These are phyloP conservation scores for Hylyphantes graminicola DNA, from an alignment of 1,140 invertebrate species.

Conservation along the genomic window DNA sequence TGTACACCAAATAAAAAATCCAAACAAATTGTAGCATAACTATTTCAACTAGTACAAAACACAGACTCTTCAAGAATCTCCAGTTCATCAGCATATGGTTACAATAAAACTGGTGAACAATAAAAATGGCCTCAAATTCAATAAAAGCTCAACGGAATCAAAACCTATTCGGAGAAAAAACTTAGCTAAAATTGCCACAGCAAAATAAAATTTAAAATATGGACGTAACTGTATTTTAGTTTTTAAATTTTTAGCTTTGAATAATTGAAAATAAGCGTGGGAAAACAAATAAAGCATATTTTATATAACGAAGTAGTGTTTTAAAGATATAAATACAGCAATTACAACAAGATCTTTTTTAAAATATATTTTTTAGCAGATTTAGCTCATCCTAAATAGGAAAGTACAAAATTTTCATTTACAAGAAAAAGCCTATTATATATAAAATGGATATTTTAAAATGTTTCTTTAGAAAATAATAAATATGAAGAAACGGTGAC, in stretches of 20 bases:
- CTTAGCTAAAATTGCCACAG: not conserved
- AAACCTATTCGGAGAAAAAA: too few species aligned
- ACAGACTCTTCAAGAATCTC: too few species aligned
- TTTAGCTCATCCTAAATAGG: constrained; percentile 12
- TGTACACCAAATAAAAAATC: too few species aligned
- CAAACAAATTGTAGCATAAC: too few species aligned
- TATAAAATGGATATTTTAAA: constrained; percentile 22
- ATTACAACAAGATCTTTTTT: too few species aligned
- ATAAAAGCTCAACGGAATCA: too few species aligned
- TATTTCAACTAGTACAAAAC: too few species aligned
- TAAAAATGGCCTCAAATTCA: too few species aligned
- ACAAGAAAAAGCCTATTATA: not conserved
- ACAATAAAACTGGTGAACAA: too few species aligned
- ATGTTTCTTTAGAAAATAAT: constrained; percentile 30
- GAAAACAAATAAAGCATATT: not conserved
- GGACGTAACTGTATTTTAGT: not conserved
- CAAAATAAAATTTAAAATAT: not conserved
- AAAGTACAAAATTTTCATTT: constrained; percentile 23
- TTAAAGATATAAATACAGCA: not conserved
- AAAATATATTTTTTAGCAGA: constrained; percentile 1
- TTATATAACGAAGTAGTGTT: not conserved
- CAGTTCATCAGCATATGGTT: too few species aligned
- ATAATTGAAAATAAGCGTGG: not conserved
- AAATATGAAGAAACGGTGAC: not conserved
- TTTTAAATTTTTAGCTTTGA: not conserved